phyloP scores from a whole-genome alignment of 2,797 vertebrate species.

The Peromyscus eremicus region DNA sequence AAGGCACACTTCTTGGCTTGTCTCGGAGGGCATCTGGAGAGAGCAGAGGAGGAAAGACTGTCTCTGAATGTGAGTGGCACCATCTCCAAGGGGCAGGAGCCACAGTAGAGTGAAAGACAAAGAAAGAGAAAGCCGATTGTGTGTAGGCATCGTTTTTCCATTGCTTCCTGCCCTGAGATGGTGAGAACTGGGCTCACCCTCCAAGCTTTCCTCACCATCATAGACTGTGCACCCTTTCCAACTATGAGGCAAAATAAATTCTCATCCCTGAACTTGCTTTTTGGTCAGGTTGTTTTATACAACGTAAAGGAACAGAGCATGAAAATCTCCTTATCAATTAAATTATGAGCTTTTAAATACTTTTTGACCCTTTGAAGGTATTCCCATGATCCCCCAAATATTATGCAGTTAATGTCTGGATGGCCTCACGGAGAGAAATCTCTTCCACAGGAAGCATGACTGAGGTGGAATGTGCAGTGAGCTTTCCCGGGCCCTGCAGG shows the following conservation, averaged over 20 bases:
- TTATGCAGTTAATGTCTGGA: not conserved
- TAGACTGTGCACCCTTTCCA: not conserved
- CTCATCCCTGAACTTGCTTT: not conserved
- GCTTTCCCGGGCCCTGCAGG: not conserved
- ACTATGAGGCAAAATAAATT: not conserved
- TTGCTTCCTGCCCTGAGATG: not conserved
- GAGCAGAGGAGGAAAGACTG: not conserved
- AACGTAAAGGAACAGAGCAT: accelerated
- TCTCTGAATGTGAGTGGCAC: not conserved
- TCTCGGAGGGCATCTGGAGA: not conserved
- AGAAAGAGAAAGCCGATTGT: not conserved
- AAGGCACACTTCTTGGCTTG: not conserved
- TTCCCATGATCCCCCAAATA: not conserved
- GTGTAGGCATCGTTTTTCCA: not conserved
- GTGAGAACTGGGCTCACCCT: not conserved
- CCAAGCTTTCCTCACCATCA: not conserved
- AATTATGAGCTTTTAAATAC: not conserved
- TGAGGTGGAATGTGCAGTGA: not conserved
- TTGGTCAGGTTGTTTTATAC: not conserved
- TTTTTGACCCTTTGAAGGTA: not conserved
- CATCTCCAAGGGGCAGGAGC: not conserved
- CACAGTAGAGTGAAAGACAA: not conserved
- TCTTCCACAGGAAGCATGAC: accelerated
- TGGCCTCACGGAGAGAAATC: not conserved
- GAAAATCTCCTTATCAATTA: not conserved